Conservation (phyloP, 2,113 vertebrate genomes). For the Ivindomyrus marchei region DNA sequence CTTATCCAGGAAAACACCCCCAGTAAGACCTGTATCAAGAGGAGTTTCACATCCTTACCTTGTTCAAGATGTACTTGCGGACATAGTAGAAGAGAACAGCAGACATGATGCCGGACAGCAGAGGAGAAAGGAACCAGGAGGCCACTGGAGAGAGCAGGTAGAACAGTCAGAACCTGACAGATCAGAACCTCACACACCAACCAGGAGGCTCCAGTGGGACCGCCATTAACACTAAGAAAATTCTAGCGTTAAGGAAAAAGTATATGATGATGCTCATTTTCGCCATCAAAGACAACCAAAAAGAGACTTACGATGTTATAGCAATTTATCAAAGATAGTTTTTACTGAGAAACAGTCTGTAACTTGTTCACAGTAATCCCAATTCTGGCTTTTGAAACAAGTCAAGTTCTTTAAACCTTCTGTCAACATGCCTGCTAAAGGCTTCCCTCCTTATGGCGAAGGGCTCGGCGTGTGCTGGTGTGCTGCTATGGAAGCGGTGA, state of each 20-base stretch:
- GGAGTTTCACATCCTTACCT: constrained; percentile 62
- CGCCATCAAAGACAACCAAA: not conserved
- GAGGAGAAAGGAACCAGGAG: constrained; percentile 93
- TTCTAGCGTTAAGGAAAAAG: not conserved
- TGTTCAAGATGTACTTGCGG: constrained; percentile 75
- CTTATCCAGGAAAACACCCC: not conserved
- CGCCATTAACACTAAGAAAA: not conserved
- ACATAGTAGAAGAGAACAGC: constrained; percentile 84
- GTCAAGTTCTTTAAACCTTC: not conserved
- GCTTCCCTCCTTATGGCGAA: not conserved
- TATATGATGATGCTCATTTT: not conserved
- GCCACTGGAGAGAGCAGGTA: constrained; percentile 59
- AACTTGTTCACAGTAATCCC: not conserved
- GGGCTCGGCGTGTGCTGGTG: not conserved
- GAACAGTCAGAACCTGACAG: not conserved
- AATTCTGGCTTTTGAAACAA: not conserved
- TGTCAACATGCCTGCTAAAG: not conserved
- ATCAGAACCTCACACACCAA: not conserved
- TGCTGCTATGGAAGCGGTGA: not conserved
- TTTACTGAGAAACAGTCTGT: not conserved
- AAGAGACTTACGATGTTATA: not conserved
- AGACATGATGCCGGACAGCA: constrained; percentile 92
- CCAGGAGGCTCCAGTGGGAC: not conserved
- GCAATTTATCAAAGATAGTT: not conserved
- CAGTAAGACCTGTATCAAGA: not conserved